These are phyloP conservation scores for Ennomos erosarius DNA, from an alignment of 2,888 invertebrate genomes.

Conservation along the genomic window DNA sequence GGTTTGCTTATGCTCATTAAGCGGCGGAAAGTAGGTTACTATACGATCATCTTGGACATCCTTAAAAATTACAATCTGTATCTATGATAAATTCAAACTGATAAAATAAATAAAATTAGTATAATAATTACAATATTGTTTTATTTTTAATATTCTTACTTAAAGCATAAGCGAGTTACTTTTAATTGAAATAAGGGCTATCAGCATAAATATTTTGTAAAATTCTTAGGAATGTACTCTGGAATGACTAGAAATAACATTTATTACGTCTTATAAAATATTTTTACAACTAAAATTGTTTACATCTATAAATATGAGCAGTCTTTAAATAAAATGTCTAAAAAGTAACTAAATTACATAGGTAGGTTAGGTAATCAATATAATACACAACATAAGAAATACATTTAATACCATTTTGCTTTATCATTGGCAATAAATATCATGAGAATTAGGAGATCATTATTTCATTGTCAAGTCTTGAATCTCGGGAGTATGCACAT, in stretches of 20 bases:
- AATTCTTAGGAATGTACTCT: conserved; percentile 40
- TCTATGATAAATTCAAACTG: conserved; percentile 9
- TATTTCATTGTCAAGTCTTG: conserved; percentile 26
- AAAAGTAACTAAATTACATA: conserved; percentile 23
- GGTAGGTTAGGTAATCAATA: conserved; percentile 12
- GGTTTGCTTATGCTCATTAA: too few relatives aligned
- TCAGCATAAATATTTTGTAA: conserved; percentile 12
- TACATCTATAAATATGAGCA: conserved; percentile 33
- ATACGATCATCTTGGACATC: too few relatives aligned
- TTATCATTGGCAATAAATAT: conserved; percentile 33
- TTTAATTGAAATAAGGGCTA: conserved; percentile 9
- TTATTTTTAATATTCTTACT: conserved; percentile 24
- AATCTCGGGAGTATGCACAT: conserved; percentile 34
- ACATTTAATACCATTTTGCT: conserved; percentile 28
- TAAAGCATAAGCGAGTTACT: conserved; percentile 27
- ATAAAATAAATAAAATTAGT: conserved; percentile 22
- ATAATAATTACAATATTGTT: conserved; percentile 33
- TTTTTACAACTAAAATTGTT: conserved; percentile 24
- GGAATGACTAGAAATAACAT: conserved; percentile 51
- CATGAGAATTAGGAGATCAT: conserved; percentile 34
- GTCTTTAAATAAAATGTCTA: conserved; percentile 13
- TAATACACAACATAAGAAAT: conserved; percentile 14
- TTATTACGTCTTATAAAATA: conserved; percentile 19
- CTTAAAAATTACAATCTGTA: neutral
- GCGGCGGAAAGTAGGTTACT: too few relatives aligned